Base-by-base conservation (phyloP, 2,113 vertebrate species). In the Grammomys surdaster region DNA sequence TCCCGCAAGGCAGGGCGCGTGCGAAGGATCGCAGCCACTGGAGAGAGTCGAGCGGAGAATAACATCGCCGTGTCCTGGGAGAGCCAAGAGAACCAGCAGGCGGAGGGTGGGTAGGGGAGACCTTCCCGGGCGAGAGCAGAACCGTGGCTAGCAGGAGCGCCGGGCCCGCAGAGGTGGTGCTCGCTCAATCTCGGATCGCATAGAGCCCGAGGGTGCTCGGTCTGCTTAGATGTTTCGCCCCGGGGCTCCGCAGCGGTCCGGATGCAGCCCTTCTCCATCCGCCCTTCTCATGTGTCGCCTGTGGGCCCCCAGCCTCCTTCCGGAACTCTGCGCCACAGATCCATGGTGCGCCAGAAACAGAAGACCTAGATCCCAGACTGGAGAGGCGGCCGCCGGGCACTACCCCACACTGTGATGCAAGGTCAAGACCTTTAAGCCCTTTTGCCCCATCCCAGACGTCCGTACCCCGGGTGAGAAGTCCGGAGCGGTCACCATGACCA, bases 21-120 rank as follows among this genome's bases (percentile, higher is more conserved):
- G 14, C 10, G 14, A 65, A 22, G 51, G 69, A 0, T 33, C 0
- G n/a, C 46, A 5, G 70, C 67, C 56, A 1, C 63, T 5, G 10
- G 77, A 51, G 51, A 5, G 43, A 2, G 69, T 67, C 22, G 24
- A n/a, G 28, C 43, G 8, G 33, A 7, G 88, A 58, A 31, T 24
- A 77, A 48, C 46, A 12, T 20, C 5, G 76, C 69, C 1, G 7
- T 20, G 3, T 0, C 24, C 31, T 48, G 51, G 43, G 46, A 11
- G 20, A 19, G 31, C 60, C 0, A 43, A 36, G 43, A 56, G 22
- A 31, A 22, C 2, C 20, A 22, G 7, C 40, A n/a, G 77, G 33
- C 24, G 0, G 33, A 20, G n/a, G 14, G 22, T 4, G 19, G 9
- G 56, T 22, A 26, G 19, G 12, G 56, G 17, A 10, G 46, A 48